Evolutionary conservation across 2,113 vertebrate genomes (phyloP).

Genomic region (Silurus meridionalis): DNA sequence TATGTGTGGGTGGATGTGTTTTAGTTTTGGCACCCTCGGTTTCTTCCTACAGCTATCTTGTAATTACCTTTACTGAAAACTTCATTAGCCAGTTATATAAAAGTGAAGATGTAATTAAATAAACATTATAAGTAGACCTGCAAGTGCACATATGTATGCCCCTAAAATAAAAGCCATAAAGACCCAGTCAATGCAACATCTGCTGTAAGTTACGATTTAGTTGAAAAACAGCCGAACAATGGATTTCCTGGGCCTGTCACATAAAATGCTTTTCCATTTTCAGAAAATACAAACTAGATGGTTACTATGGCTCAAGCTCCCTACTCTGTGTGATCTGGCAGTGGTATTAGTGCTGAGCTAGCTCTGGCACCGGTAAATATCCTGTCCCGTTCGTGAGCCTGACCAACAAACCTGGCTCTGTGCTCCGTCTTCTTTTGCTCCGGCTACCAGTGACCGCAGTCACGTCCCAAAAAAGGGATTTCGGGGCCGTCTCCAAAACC

Average conservation of each 20-base stretch:
- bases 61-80: neutral
- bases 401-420: constrained; percentile 19
- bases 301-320: constrained; percentile 18
- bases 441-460: constrained; percentile 17
- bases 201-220: neutral
- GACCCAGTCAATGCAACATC: neutral
- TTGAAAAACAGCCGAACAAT: neutral
- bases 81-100: neutral
- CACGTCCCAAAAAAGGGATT: constrained; percentile 8
- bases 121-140: neutral
- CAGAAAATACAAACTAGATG: constrained; percentile 10
- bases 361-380: constrained; percentile 41
- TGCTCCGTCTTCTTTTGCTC: neutral
- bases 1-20: neutral
- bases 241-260: neutral
- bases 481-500: constrained; percentile 11
- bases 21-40: neutral
- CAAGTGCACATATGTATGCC: neutral
- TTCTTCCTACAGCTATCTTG: neutral
- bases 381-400: constrained; percentile 24
- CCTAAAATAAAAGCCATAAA: neutral
- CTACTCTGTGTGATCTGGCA: constrained; percentile 34
- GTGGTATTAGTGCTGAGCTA: constrained; percentile 25
- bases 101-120: neutral
- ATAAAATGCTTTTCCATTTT: constrained; percentile 3